phyloP scores from a whole-genome alignment of 2,113 vertebrate genomes.

The Cettia cetti region DNA sequence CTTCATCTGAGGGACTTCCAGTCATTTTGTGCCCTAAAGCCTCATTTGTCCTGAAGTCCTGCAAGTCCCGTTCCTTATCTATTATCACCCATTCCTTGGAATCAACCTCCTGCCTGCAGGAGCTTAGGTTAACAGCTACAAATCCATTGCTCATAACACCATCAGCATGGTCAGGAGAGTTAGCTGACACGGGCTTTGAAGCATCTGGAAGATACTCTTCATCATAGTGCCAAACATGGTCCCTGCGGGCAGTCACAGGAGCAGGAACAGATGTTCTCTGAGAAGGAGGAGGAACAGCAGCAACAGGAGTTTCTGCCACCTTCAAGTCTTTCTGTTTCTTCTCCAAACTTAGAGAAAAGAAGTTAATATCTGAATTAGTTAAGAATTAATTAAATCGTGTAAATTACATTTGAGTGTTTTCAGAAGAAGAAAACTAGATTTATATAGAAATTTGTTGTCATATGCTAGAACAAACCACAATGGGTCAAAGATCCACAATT shows the following conservation, averaged over 20 bases:
- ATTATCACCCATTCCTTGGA: conserved; percentile 97
- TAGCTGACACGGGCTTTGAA: conserved; percentile 83
- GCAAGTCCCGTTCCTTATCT: conserved; percentile 84
- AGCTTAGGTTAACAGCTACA: conserved; percentile 92
- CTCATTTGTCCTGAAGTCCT: conserved; percentile 79
- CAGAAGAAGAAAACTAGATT: not conserved
- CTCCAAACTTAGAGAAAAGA: conserved; percentile 74
- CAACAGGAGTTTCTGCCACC: conserved; percentile 67
- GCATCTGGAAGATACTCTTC: conserved; percentile 87
- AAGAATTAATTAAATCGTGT: not conserved
- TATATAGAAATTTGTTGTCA: not conserved
- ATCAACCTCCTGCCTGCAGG: conserved; percentile 89
- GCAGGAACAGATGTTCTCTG: conserved; percentile 68
- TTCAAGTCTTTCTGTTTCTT: conserved; percentile 77
- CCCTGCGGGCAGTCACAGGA: conserved; percentile 55
- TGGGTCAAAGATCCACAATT: not conserved
- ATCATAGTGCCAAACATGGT: conserved; percentile 91
- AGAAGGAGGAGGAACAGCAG: conserved; percentile 64
- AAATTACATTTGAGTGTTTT: not conserved
- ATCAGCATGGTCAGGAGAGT: conserved; percentile 85
- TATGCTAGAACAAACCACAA: not conserved
- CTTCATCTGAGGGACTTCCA: conserved; percentile 90
- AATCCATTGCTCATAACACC: conserved; percentile 89
- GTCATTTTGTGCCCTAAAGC: conserved; percentile 80
- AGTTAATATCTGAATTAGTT: conserved; percentile 18